A percentile compares a stretch with the other conserved stretches of the same genome.
phyloP scores from a whole-genome alignment of 2,113 vertebrate genomes.

The Phasianus colchicus region DNA sequence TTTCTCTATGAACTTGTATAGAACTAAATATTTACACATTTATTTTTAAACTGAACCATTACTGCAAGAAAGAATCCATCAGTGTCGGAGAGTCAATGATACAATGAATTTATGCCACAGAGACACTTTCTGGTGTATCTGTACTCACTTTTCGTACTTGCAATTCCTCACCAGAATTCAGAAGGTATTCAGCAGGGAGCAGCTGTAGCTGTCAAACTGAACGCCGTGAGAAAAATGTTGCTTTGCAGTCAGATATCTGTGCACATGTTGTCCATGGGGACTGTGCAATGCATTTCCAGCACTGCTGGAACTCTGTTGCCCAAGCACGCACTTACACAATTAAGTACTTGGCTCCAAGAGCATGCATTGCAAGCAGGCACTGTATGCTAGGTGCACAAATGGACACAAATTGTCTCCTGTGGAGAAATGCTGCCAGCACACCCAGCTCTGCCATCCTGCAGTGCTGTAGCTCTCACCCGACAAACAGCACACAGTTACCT shows the following conservation, averaged over 20 bases:
- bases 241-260: neutral
- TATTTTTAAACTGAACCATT: neutral
- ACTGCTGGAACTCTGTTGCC: neutral
- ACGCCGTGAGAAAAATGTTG: neutral
- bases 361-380: accelerated
- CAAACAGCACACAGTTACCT: neutral
- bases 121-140: neutral
- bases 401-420: neutral
- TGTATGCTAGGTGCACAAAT: neutral
- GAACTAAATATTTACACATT: neutral
- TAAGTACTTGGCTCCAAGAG: neutral
- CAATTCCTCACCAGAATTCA: neutral
- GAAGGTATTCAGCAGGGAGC: neutral
- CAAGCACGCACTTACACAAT: neutral
- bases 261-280: neutral
- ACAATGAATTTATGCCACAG: neutral
- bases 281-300: neutral
- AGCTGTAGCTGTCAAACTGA: neutral
- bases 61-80: neutral
- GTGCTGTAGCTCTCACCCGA: neutral
- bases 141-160: neutral
- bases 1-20: neutral
- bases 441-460: neutral
- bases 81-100: neutral
- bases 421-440: neutral